A percentile compares a stretch with the other conserved stretches of the same genome.
These are phyloP conservation scores for Allygus modestus DNA, from an alignment of 2,888 invertebrate species.

Conservation along the genomic window DNA sequence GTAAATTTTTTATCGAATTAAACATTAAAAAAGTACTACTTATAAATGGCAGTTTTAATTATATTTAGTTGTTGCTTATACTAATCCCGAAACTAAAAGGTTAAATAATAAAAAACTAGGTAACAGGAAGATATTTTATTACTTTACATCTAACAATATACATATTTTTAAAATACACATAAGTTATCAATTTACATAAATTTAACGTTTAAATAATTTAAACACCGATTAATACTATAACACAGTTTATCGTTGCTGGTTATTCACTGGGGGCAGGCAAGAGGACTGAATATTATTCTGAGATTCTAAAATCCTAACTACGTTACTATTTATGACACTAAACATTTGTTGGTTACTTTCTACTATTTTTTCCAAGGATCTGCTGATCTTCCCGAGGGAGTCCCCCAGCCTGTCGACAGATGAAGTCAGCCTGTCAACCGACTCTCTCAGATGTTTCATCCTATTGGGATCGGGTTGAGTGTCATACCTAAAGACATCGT, in stretches of 20 bases:
- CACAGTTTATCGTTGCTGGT: background rate
- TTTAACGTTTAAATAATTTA: background rate
- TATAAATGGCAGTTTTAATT: too few relatives aligned
- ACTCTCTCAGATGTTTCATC: constrained; percentile 37
- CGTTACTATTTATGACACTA: constrained; percentile 19
- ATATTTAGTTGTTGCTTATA: too few relatives aligned
- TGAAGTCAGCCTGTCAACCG: constrained; percentile 36
- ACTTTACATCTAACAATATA: constrained; percentile 21
- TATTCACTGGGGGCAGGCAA: background rate
- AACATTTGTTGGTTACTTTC: constrained; percentile 50
- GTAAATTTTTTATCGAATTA: too few relatives aligned
- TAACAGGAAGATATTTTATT: background rate
- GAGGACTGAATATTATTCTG: constrained; percentile 2
- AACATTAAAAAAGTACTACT: too few relatives aligned
- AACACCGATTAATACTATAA: background rate
- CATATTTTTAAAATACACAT: background rate
- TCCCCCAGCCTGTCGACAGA: constrained; percentile 32
- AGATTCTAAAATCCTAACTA: constrained; percentile 50
- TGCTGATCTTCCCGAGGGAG: constrained; percentile 29
- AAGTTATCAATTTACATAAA: background rate
- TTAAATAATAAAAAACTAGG: background rate
- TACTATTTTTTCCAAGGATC: constrained; percentile 39
- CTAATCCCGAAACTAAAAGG: background rate
- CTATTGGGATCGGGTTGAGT: constrained; percentile 22
- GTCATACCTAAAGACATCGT: background rate